Evolutionary conservation across 92 coral and sea anemone genomes (phyloP).

Genomic region (Epizoanthus illoricatus): DNA sequence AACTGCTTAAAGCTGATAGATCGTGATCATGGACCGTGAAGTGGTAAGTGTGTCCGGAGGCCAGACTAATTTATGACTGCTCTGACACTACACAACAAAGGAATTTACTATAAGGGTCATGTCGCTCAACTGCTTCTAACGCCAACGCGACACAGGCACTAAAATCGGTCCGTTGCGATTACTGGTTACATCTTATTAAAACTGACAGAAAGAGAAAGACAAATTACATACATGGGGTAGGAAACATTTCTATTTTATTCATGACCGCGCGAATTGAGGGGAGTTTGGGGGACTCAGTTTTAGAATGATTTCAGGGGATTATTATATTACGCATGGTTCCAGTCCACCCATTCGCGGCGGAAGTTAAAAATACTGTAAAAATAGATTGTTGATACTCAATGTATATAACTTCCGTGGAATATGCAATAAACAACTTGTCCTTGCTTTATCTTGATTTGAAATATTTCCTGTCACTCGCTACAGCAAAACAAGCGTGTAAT

Average conservation of each 20-base stretch:
- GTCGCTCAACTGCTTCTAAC: background rate
- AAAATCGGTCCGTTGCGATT: background rate
- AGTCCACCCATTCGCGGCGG: constrained; percentile 13
- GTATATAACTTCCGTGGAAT: background rate
- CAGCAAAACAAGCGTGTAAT: background rate
- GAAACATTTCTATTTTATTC: background rate
- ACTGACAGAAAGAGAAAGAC: background rate
- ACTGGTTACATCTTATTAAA: constrained; percentile 10
- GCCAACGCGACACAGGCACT: background rate
- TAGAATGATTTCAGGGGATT: background rate
- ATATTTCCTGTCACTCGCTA: constrained; percentile 4
- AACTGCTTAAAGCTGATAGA: constrained; percentile 37
- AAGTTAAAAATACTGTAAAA: constrained; percentile 19
- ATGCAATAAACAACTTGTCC: background rate
- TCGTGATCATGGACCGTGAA: constrained; percentile 37
- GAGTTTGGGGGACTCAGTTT: constrained; percentile 12
- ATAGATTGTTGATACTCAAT: background rate
- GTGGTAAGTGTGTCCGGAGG: constrained; percentile 30
- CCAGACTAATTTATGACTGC: constrained; percentile 25
- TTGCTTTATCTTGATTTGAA: constrained; percentile 1
- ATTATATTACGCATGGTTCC: background rate
- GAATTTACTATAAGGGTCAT: constrained; percentile 15
- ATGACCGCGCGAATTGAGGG: background rate
- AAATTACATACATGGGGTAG: background rate
- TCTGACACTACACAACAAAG: constrained; percentile 36